These are phyloP conservation scores for Luperina testacea DNA, from an alignment of 2,888 invertebrate species.

Conservation along the genomic window DNA sequence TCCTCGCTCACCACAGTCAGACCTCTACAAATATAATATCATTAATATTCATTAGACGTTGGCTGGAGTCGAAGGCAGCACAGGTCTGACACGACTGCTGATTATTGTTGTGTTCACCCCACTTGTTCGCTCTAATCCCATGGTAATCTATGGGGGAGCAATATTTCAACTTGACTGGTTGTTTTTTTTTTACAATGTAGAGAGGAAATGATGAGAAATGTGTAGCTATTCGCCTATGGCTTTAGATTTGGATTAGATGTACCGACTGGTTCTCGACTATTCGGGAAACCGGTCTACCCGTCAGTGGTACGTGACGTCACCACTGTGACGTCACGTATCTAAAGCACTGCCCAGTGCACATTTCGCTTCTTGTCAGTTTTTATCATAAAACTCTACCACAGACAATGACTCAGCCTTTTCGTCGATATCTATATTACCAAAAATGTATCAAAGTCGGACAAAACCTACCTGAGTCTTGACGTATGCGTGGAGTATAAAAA, in stretches of 20 bases:
- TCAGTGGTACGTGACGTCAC: no score
- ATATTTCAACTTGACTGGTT: constrained; percentile 37
- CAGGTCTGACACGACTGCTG: constrained; percentile 59
- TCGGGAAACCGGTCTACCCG: background rate
- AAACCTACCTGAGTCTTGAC: constrained; percentile 33
- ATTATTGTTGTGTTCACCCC: constrained; percentile 56
- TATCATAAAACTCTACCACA: background rate
- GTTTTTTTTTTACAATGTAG: constrained; percentile 26
- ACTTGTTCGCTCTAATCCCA: constrained; percentile 57
- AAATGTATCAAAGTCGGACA: constrained; percentile 45
- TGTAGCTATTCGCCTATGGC: background rate
- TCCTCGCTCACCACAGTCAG: constrained; percentile 2
- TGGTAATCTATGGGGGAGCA: constrained; percentile 48
- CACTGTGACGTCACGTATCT: no score
- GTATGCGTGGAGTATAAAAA: constrained; percentile 41
- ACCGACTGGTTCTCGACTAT: background rate
- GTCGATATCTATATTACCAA: constrained; percentile 16
- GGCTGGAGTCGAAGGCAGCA: constrained; percentile 44
- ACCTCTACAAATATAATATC: constrained; percentile 63
- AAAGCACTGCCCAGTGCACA: no score
- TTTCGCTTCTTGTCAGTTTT: background rate
- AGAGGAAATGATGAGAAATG: background rate
- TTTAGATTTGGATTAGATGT: background rate
- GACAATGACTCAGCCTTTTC: constrained; percentile 16
- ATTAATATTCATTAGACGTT: constrained; percentile 68